These are phyloP conservation scores for Characodon lateralis DNA, from an alignment of 2,797 vertebrate genomes.

Conservation along the genomic window DNA sequence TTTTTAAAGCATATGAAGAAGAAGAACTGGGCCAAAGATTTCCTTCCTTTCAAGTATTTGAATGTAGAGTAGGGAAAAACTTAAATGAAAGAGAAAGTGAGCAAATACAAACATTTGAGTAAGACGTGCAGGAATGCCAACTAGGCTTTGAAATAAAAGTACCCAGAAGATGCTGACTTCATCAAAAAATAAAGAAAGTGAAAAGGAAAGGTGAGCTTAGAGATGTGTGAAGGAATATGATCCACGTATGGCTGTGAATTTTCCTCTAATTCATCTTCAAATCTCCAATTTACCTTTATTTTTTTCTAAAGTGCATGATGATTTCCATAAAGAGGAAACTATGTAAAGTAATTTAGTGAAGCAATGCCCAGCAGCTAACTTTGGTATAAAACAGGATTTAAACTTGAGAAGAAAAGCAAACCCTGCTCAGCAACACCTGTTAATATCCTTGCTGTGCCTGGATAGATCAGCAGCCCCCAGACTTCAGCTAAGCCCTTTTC, in stretches of 20 bases:
- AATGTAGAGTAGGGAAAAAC: conserved; percentile 10
- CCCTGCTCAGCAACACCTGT: conserved; percentile 58
- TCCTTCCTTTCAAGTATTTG: conserved; percentile 57
- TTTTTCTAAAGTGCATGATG: not conserved
- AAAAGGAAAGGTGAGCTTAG: conserved; percentile 13
- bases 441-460: conserved; percentile 43
- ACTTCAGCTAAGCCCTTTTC: conserved; percentile 39
- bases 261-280: not conserved
- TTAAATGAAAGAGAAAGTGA: conserved; percentile 6
- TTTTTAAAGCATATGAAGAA: conserved; percentile 23
- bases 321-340: conserved; percentile 49
- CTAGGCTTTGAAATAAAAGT: conserved; percentile 17
- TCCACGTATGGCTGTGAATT: not conserved
- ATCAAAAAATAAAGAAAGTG: conserved; percentile 9
- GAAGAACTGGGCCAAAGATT: conserved; percentile 66
- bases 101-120: conserved; percentile 10
- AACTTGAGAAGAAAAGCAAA: conserved; percentile 23
- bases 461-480: conserved; percentile 38
- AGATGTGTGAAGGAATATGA: not conserved
- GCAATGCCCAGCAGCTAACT: conserved; percentile 24
- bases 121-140: not conserved
- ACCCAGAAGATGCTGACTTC: conserved; percentile 18
- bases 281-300: not conserved
- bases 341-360: conserved; percentile 19
- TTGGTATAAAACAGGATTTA: conserved; percentile 30